Conservation (phyloP, 1,140 invertebrate genomes). For the Lasioglossum albipes region DNA sequence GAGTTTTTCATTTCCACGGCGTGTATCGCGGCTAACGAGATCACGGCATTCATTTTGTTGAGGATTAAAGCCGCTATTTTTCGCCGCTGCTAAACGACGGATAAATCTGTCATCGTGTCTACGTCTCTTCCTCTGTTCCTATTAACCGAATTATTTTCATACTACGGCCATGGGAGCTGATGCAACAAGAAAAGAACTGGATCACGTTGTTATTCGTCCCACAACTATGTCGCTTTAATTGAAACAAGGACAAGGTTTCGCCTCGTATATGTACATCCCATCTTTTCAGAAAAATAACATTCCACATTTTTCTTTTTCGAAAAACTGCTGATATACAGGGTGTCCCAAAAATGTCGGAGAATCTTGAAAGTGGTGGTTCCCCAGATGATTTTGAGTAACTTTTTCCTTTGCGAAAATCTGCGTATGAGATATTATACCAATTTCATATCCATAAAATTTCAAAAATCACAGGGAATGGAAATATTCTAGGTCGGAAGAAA, state of each 20-base stretch:
- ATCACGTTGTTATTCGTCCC: not conserved
- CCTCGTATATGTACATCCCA: not conserved
- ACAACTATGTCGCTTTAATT: constrained; percentile 1
- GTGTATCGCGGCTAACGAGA: constrained; percentile 23
- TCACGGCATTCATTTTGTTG: not conserved
- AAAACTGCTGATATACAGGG: no score
- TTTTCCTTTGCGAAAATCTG: no score
- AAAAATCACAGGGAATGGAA: no score
- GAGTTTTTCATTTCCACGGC: constrained; percentile 4
- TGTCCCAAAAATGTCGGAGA: no score
- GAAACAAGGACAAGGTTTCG: constrained; percentile 21
- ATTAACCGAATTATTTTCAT: constrained; percentile 22
- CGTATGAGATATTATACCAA: no score
- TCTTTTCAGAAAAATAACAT: not conserved
- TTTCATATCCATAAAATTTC: no score
- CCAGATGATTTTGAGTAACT: no score
- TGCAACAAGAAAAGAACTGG: no score
- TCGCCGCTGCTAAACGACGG: constrained; percentile 1
- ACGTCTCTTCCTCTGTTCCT: not conserved
- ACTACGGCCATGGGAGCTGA: not conserved
- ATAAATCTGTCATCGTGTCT: constrained; percentile 22
- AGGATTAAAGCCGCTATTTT: not conserved
- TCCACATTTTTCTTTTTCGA: not conserved
- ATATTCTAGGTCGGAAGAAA: no score
- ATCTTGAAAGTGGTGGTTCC: no score